A percentile compares a stretch with the other conserved stretches of the same genome.
Evolutionary conservation across 2,113 vertebrate species (phyloP).

Genomic region (Onychostoma macrolepis): DNA sequence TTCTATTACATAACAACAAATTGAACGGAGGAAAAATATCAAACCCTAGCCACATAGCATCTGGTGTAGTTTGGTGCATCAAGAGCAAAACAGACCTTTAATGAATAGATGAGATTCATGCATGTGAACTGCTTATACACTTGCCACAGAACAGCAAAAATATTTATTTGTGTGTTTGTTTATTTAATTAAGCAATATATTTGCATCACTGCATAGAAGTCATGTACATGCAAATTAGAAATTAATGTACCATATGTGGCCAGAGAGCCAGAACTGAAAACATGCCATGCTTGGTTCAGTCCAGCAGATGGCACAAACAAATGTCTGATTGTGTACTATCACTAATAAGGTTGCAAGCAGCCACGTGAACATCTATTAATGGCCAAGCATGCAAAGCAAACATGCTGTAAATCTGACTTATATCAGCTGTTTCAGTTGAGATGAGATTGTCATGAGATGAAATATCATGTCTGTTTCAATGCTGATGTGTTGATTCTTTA

Average conservation of each 20-base stretch:
- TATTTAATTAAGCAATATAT: neutral
- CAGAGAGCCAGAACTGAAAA: neutral
- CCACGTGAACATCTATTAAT: neutral
- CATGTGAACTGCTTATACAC: neutral
- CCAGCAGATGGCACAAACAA: constrained; percentile 35
- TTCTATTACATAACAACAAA: neutral
- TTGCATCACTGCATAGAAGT: neutral
- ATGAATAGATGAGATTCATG: neutral
- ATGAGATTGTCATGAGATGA: neutral
- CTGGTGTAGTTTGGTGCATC: neutral
- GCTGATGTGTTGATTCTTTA: neutral
- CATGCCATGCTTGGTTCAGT: neutral
- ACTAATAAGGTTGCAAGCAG: neutral
- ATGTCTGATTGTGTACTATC: neutral
- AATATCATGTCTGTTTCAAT: neutral
- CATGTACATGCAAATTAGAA: neutral
- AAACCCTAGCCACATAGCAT: neutral
- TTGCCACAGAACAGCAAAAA: neutral
- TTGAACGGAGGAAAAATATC: neutral
- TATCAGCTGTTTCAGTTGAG: neutral
- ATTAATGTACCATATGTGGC: neutral
- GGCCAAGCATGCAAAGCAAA: neutral
- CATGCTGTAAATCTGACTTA: neutral
- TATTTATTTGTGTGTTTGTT: neutral
- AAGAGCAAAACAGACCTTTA: neutral